Evolutionary conservation across 2,113 vertebrate genomes (phyloP).

Genomic region (Labrus mixtus): DNA sequence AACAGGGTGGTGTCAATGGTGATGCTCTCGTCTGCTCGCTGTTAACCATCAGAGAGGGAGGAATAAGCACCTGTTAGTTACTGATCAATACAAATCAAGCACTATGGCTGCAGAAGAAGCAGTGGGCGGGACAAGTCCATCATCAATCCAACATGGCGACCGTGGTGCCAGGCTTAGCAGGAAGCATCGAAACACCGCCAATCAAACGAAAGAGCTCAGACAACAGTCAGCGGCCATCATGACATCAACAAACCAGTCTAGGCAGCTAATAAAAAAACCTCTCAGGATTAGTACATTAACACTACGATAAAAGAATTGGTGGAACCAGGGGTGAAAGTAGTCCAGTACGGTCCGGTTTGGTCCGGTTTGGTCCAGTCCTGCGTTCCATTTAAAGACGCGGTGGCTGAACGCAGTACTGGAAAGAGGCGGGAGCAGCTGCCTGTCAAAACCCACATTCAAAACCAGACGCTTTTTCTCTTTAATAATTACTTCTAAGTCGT

Average conservation of each 20-base stretch:
- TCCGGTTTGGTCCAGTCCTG: too few relatives aligned
- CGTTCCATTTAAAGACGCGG: too few relatives aligned
- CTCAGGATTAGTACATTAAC: background rate
- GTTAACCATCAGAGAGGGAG: constrained; percentile 54
- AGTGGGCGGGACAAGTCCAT: constrained; percentile 26
- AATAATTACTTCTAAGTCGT: too few relatives aligned
- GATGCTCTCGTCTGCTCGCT: constrained; percentile 92
- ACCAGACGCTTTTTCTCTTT: too few relatives aligned
- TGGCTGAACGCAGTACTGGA: too few relatives aligned
- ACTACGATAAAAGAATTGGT: background rate
- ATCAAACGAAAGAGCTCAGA: constrained; percentile 47
- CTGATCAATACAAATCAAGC: constrained; percentile 14
- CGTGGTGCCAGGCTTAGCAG: constrained; percentile 51
- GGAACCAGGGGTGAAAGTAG: too few relatives aligned
- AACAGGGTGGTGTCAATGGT: constrained; percentile 95
- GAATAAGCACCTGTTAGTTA: constrained; percentile 36
- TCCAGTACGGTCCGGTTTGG: too few relatives aligned
- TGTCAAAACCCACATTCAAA: too few relatives aligned
- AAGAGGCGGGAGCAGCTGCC: too few relatives aligned
- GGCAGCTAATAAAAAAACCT: constrained; percentile 27
- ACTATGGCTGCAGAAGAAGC: constrained; percentile 31
- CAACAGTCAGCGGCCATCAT: constrained; percentile 30
- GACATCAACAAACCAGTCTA: constrained; percentile 59
- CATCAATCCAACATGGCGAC: constrained; percentile 62
- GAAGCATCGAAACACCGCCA: constrained; percentile 44